Base-by-base conservation (phyloP, 2,797 vertebrate genomes). In the Takifugu rubripes region DNA sequence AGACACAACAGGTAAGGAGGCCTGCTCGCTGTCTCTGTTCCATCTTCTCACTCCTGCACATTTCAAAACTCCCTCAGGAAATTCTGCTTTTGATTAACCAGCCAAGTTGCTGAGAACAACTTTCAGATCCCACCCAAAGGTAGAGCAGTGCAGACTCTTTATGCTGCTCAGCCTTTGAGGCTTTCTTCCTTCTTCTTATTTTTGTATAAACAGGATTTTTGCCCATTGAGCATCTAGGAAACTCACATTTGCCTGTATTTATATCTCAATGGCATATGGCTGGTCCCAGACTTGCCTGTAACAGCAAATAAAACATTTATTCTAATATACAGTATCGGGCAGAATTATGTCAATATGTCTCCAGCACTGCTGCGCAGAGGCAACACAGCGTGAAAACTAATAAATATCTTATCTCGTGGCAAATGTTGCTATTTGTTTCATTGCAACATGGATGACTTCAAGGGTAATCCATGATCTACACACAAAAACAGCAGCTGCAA, bases 71-170 rank as follows among this genome's bases (percentile, higher is more conserved):
- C 59, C 29, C 76, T 44, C n/a, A 56, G 67, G 78, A 74, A 62
- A 61, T 74, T 59, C 17, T 75, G 57, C 71, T 77, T 79, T 82
- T 81, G 73, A 81, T 82, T 78, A 74, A 77, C 66, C 68, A 77
- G 83, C 80, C 80, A 82, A 78, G 70, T 54, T 0, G 47, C 75
- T 78, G 66, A 77, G 77, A 66, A 71, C 52, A 70, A 77, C 70
- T 56, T 77, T 54, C 51, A 75, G 78, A 59, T 62, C 68, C 29
- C 15, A 69, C 68, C 76, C 74, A 67, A 44, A 27, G 79, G 66
- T 70, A 72, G 59, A 67, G 44, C n/a, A 57, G 48, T 54, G 43
- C 47, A 77, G 25, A 73, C 51, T 73, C 62, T 45, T 46, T 66
- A 74, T 55, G 66, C 59, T 51, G 64, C 56, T 56, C 25, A 25